Base-by-base conservation (phyloP, 2,113 vertebrate species). In the Antennarius striatus region DNA sequence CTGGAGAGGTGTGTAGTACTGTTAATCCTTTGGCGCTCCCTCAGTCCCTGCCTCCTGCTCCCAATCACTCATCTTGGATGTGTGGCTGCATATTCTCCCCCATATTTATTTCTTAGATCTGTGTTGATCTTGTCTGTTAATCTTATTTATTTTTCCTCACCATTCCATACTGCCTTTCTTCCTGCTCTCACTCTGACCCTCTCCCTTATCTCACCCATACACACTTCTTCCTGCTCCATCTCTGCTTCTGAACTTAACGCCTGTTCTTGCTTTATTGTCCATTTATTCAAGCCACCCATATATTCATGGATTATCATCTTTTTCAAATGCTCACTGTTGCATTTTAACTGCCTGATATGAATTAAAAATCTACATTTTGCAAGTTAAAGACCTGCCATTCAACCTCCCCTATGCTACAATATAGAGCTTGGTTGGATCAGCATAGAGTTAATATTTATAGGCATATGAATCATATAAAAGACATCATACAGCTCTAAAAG, bases 21-120 rank as follows among this genome's bases (percentile, higher is more conserved):
- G 69, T 68, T 82, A 86, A 86, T 87, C 83, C 62, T 68, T 56
- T 83, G 77, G 81, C 79, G 81, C 69, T 70, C 63, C 68, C 57
- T 66, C 60, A 54, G 62, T 71, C 55, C 36, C 56, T 47, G 68
- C 79, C 68, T 74, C 65, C 79, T 79, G 69, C 66, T 80, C 61
- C 49, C 68, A 69, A 68, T 77, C 68, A 47, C 67, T 75, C 39
- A 60, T 30, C 62, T 68, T 45, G 67, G 32, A 50, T 47, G 13
- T 81, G 68, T 70, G 57, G 54, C 71, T 68, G 76, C 63, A 74
- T 36, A 62, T 67, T 66, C 45, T 75, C 66, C 32, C 78, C 66
- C 76, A 70, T 68, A 75, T 81, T 84, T 74, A 75, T 45, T 65
- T 63, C 53, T 83, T 71, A 43, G 70, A 68, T 75, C 69, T 58